phyloP scores from a whole-genome alignment of 1,140 invertebrate species.

The Papilio machaon region DNA sequence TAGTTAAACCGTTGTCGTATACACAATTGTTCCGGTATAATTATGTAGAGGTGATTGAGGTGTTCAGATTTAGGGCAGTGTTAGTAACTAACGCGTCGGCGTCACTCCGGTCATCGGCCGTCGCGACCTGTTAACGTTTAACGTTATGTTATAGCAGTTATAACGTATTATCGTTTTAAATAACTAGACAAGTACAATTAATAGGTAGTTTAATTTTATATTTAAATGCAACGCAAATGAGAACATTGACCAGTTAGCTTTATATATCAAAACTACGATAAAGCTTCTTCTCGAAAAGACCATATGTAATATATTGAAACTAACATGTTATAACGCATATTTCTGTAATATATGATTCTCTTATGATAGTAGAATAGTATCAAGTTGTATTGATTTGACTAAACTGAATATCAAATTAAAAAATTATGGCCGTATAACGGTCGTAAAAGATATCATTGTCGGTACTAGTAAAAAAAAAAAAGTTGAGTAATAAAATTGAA shows the following conservation, averaged over 20 bases:
- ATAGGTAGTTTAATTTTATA: background rate
- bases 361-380: too few relatives aligned
- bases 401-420: too few relatives aligned
- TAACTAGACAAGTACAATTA: background rate
- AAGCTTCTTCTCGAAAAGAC: too few relatives aligned
- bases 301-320: too few relatives aligned
- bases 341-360: too few relatives aligned
- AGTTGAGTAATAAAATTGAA: too few relatives aligned
- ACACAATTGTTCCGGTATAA: slow-evolving; percentile 14
- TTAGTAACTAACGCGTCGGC: slow-evolving; percentile 33
- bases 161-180: background rate
- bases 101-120: slow-evolving; percentile 50
- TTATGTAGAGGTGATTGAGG: background rate
- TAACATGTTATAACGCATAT: too few relatives aligned
- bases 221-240: background rate
- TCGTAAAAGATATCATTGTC: too few relatives aligned
- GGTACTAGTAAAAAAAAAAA: too few relatives aligned
- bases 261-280: too few relatives aligned
- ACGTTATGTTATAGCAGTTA: background rate
- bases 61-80: slow-evolving; percentile 36
- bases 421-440: too few relatives aligned
- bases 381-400: too few relatives aligned
- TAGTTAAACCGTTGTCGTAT: background rate
- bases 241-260: background rate
- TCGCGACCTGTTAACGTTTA: slow-evolving; percentile 35